These are phyloP conservation scores for Cyphotilapia sp. DNA, from an alignment of 2,113 vertebrate species.

Conservation along the genomic window DNA sequence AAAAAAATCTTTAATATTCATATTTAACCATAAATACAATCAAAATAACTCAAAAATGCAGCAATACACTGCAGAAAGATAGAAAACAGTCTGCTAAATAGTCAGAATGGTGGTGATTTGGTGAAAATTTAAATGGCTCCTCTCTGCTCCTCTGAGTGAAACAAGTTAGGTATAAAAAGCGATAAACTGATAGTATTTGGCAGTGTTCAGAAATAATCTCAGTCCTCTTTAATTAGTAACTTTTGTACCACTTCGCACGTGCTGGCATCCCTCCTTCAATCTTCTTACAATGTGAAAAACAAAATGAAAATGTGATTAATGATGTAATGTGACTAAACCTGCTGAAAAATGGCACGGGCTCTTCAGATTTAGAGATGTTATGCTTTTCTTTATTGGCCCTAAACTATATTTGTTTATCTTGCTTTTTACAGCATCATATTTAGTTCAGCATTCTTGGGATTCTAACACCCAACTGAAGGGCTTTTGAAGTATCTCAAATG, in stretches of 20 bases:
- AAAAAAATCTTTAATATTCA: neutral
- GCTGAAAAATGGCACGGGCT: neutral
- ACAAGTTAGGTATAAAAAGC: neutral
- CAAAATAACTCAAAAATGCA: neutral
- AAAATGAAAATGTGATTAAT: neutral
- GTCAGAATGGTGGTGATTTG: neutral
- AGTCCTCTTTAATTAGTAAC: neutral
- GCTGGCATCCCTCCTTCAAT: neutral
- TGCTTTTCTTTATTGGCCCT: neutral
- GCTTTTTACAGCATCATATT: constrained; percentile 45
- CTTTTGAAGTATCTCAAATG: constrained; percentile 66
- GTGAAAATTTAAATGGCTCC: neutral
- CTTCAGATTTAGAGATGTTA: neutral
- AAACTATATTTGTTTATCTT: constrained; percentile 32
- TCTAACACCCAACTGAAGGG: constrained; percentile 62
- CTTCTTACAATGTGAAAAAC: neutral
- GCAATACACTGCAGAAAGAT: neutral
- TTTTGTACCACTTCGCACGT: neutral
- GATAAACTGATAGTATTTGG: neutral
- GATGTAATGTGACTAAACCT: neutral
- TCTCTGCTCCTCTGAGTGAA: neutral
- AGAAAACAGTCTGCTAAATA: neutral
- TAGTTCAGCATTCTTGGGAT: constrained; percentile 45
- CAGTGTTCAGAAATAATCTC: constrained; percentile 6
- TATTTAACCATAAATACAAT: neutral